Evolutionary conservation across 2,113 vertebrate genomes (phyloP).

Genomic region (Dromas ardeola): DNA sequence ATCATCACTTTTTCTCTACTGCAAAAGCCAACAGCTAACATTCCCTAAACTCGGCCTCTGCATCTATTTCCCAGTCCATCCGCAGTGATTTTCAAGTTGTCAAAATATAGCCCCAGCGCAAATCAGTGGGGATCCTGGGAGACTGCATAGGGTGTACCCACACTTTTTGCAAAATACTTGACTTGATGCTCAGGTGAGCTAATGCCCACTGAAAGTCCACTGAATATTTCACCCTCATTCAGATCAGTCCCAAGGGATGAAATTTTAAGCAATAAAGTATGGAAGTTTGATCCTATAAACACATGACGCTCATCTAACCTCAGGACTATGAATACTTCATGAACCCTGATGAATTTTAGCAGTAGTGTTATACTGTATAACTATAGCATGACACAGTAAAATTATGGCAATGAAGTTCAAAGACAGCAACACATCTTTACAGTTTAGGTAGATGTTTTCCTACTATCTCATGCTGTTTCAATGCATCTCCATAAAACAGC

Average conservation of each 20-base stretch:
- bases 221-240: not conserved
- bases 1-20: not conserved
- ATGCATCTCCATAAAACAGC: not conserved
- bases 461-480: not conserved
- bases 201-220: not conserved
- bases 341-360: not conserved
- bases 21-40: not conserved
- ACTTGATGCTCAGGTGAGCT: not conserved
- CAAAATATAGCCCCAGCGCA: not conserved
- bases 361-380: not conserved
- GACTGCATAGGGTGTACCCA: not conserved
- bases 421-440: not conserved
- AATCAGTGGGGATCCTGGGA: not conserved
- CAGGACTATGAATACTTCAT: not conserved
- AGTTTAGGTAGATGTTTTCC: not conserved
- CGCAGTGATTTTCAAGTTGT: not conserved
- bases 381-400: not conserved
- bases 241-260: not conserved
- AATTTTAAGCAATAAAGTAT: not conserved
- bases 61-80: not conserved
- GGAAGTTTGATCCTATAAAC: not conserved
- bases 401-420: not conserved
- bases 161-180: not conserved
- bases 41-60: not conserved
- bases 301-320: not conserved